Percentiles rank a stretch among this genome's conserved stretches.
phyloP scores from a whole-genome alignment of 2,888 invertebrate genomes.

The Pimpla rufipes region DNA sequence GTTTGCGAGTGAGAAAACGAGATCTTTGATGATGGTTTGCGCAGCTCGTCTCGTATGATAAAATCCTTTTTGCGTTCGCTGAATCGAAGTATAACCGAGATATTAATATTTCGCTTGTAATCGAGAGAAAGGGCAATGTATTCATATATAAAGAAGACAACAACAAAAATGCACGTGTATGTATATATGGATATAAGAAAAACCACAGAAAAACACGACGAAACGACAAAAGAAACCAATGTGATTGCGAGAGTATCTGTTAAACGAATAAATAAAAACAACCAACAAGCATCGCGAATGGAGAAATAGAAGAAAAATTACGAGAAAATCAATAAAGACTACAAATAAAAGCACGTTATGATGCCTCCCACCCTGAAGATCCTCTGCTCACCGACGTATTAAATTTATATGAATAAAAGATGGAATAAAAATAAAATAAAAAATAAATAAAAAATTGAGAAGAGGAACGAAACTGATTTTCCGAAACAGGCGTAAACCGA shows the following conservation, averaged over 20 bases:
- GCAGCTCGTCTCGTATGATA: slow-evolving; percentile 40
- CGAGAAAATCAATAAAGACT: slow-evolving; percentile 68
- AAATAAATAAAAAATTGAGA: not conserved
- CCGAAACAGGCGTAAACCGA: not conserved
- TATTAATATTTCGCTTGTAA: slow-evolving; percentile 76
- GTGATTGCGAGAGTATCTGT: slow-evolving; percentile 81
- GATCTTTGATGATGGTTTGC: slow-evolving; percentile 40
- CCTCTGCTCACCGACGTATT: too few species aligned
- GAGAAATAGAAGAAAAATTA: slow-evolving; percentile 41
- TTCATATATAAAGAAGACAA: slow-evolving; percentile 64
- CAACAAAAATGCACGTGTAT: slow-evolving; percentile 63
- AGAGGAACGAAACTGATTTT: not conserved
- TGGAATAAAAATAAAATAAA: too few species aligned
- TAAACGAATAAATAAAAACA: slow-evolving; percentile 72
- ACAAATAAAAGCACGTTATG: slow-evolving; percentile 78
- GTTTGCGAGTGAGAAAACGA: slow-evolving; percentile 29
- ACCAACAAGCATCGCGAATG: slow-evolving; percentile 23
- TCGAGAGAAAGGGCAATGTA: slow-evolving; percentile 75
- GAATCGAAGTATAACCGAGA: slow-evolving; percentile 61
- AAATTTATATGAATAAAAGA: too few species aligned
- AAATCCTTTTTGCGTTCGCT: slow-evolving; percentile 64
- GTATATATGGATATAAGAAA: slow-evolving; percentile 50
- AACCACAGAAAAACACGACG: slow-evolving; percentile 23
- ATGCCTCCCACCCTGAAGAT: not conserved
- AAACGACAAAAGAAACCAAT: slow-evolving; percentile 71